A percentile compares a stretch with the other conserved stretches of the same genome.
These are phyloP conservation scores for Desmodus rotundus DNA, from an alignment of 2,113 vertebrate species.

Conservation along the genomic window DNA sequence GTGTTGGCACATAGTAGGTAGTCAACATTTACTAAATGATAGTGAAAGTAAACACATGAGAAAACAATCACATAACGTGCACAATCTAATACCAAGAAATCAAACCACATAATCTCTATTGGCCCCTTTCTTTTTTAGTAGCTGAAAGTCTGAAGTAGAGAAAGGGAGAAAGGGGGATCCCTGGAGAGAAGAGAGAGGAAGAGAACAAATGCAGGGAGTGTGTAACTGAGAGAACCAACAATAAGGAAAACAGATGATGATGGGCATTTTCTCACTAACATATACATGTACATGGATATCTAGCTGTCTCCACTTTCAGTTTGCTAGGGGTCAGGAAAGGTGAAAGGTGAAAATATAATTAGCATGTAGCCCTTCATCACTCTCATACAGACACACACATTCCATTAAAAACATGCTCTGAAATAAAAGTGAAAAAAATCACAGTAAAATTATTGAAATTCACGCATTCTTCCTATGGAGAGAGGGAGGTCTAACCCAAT, in stretches of 20 bases:
- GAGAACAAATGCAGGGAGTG: background rate
- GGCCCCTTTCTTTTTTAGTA: background rate
- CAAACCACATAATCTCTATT: background rate
- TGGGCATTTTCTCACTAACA: background rate
- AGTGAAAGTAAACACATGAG: background rate
- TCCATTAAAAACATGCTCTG: slow-evolving; percentile 25
- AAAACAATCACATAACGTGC: background rate
- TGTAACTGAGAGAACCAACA: background rate
- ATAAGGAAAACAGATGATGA: background rate
- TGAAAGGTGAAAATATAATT: slow-evolving; percentile 26
- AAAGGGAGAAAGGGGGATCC: background rate
- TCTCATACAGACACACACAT: background rate
- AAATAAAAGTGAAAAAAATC: slow-evolving; percentile 42
- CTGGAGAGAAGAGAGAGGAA: background rate
- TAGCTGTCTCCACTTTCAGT: background rate
- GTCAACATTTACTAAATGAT: background rate
- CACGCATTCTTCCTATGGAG: background rate
- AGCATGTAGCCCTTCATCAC: background rate
- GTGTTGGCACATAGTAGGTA: background rate
- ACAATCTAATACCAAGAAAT: background rate
- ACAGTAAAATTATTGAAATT: slow-evolving; percentile 38
- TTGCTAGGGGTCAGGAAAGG: no score
- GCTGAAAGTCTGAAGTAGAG: background rate
- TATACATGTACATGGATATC: background rate
- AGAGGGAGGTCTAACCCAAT: background rate